Base-by-base conservation (phyloP, 2,888 invertebrate species). In the Anthophora plumipes region DNA sequence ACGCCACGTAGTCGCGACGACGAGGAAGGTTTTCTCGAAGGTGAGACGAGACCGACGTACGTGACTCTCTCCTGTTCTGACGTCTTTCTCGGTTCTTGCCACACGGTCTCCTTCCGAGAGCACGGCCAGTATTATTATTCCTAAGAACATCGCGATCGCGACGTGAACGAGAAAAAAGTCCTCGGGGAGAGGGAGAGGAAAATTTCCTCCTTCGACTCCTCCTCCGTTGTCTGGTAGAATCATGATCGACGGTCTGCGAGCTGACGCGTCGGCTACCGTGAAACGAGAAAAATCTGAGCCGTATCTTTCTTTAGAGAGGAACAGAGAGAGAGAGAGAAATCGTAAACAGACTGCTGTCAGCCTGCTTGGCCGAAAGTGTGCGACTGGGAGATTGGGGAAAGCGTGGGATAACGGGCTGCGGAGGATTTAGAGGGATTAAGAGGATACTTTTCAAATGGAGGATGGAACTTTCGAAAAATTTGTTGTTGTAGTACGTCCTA, bases 1-100 rank as follows among this genome's bases (percentile, higher is more conserved):
- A 77, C 81, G 74, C 81, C 75, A 41, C 61, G 76, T 76, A 74
- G 83, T 77, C 83, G 84, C 80, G 79, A 80, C 75, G 57, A 48
- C 39, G 68, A 74, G 46, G 55, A 69, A 60, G 69, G 46, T 75
- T 71, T 63, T 54, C 64, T 25, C 61, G 75, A 80, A 75, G 76
- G 76, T 70, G 76, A 70, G 73, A 76, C 77, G 39, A 20, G 46
- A 54, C 48, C 48, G 46, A 54, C 70, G 74, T 67, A 69, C 79
- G 78, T 80, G 76, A 76, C 70, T 63, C 75, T 46, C 50, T 68
- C 61, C 9, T 17, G 59, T 57, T 50, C 46, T 20, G 22, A 25
- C 75, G 46, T 61, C 61, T 66, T 43, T 25, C 25, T 43, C 46
- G 6, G 25, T 59, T 63, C 37, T 11, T 57, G 43, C 41, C 9